Percentiles rank a stretch among this genome's conserved stretches.
Conservation (phyloP, 2,113 vertebrate genomes). For the Myrmecobius fasciatus region DNA sequence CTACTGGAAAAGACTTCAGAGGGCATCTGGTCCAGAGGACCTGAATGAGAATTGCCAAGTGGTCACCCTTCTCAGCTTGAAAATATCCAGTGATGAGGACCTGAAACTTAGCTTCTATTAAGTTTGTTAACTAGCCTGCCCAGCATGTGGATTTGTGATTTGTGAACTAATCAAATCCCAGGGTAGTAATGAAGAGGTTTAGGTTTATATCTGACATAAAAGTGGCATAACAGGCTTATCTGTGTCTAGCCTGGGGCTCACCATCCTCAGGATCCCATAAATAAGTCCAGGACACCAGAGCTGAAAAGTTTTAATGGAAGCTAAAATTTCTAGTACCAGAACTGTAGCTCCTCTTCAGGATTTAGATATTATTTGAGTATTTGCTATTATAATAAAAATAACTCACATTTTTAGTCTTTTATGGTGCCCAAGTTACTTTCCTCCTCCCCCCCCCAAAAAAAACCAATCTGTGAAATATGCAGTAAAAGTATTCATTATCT, state of each 20-base stretch:
- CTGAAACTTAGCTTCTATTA: constrained; percentile 21
- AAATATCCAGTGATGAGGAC: background rate
- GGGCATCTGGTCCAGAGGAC: background rate
- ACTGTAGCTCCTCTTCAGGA: too few relatives aligned
- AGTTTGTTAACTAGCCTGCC: constrained; percentile 21
- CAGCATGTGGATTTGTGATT: constrained; percentile 54
- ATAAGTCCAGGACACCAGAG: background rate
- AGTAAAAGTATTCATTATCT: background rate
- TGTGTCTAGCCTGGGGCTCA: constrained; percentile 29
- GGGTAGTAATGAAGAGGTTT: constrained; percentile 14
- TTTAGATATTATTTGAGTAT: background rate
- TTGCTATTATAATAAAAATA: background rate
- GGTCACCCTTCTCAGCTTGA: background rate
- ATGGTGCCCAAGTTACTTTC: background rate
- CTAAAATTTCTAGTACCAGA: background rate
- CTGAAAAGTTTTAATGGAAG: background rate
- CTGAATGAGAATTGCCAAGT: background rate
- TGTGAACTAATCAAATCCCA: constrained; percentile 60
- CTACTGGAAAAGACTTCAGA: background rate
- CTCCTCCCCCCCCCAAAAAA: too few relatives aligned
- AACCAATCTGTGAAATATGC: background rate
- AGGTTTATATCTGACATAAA: constrained; percentile 71
- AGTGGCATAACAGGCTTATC: constrained; percentile 58
- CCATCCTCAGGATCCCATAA: constrained; percentile 37
- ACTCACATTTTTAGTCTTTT: background rate